Percentiles rank a stretch among this genome's conserved stretches.
Conservation (phyloP, 2,797 vertebrate genomes). For the Borostomias antarcticus region DNA sequence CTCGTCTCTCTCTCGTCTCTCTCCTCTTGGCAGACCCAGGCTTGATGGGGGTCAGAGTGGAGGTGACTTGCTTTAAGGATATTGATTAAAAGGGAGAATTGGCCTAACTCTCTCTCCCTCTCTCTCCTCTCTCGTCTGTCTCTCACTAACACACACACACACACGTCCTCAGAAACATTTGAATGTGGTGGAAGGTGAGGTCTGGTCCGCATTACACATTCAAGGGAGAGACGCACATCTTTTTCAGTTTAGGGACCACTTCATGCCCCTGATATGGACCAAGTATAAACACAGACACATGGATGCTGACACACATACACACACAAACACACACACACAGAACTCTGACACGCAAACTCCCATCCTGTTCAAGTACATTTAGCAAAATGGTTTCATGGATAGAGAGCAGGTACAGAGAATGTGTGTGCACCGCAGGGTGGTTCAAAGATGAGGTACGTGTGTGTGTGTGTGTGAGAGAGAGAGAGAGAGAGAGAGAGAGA, state of each 20-base stretch:
- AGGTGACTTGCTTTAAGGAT: no score
- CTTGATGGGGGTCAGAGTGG: no score
- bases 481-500: no score
- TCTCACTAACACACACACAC: constrained; percentile 9
- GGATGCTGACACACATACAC: no score
- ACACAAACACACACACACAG: no score
- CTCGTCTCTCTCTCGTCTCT: no score
- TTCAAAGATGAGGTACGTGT: no score
- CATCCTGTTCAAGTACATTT: constrained; percentile 63
- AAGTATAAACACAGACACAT: constrained; percentile 70
- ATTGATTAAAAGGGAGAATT: no score
- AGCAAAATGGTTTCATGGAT: constrained; percentile 46
- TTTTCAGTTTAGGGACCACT: constrained; percentile 71
- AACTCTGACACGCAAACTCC: constrained; percentile 56
- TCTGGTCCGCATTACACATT: constrained; percentile 74
- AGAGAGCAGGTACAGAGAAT: constrained; percentile 58
- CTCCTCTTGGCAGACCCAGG: no score
- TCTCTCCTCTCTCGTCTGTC: no score
- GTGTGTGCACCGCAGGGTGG: no score
- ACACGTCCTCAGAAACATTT: constrained; percentile 15
- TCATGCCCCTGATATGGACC: constrained; percentile 63
- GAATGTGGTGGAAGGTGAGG: constrained; percentile 57
- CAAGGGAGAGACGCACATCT: constrained; percentile 69
- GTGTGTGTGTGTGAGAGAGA: constrained; percentile 21
- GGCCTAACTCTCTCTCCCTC: no score